Conservation (phyloP, 2,113 vertebrate species). For the Craseonycteris thonglongyai region DNA sequence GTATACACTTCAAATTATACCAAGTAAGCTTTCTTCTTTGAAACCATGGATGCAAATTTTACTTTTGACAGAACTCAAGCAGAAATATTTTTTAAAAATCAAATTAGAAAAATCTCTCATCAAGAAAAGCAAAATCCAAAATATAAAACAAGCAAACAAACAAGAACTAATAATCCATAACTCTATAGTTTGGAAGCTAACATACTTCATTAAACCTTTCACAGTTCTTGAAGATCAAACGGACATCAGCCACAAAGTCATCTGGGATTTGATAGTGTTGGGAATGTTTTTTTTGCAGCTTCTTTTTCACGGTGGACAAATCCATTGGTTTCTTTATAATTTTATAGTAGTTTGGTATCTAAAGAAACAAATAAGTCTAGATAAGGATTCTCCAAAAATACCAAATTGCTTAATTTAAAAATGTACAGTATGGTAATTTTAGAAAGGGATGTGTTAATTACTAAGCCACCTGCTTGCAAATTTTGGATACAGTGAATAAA, state of each 20-base stretch:
- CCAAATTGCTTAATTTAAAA: background rate
- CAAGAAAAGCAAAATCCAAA: conserved; percentile 8
- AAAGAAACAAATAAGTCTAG: conserved; percentile 37
- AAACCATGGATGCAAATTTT: conserved; percentile 24
- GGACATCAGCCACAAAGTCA: conserved; percentile 95
- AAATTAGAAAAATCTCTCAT: background rate
- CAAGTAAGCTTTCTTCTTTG: conserved; percentile 11
- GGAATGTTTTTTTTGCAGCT: conserved; percentile 91
- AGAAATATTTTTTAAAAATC: background rate
- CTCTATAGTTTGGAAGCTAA: conserved; percentile 78
- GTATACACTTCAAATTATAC: conserved; percentile 6
- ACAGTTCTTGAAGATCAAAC: conserved; percentile 98
- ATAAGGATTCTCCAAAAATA: conserved; percentile 43
- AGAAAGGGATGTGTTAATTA: background rate
- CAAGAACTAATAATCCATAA: conserved; percentile 36
- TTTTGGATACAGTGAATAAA: background rate
- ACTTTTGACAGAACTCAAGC: conserved; percentile 22
- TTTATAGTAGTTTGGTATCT: conserved; percentile 99
- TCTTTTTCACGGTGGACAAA: conserved; percentile 95
- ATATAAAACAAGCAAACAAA: background rate
- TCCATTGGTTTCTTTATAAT: conserved; percentile 99
- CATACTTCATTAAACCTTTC: conserved; percentile 99
- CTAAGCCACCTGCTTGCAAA: background rate
- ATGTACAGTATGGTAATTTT: background rate
- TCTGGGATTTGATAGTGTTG: conserved; percentile 91